Conservation (phyloP, 2,113 vertebrate species). For the Passer domesticus region DNA sequence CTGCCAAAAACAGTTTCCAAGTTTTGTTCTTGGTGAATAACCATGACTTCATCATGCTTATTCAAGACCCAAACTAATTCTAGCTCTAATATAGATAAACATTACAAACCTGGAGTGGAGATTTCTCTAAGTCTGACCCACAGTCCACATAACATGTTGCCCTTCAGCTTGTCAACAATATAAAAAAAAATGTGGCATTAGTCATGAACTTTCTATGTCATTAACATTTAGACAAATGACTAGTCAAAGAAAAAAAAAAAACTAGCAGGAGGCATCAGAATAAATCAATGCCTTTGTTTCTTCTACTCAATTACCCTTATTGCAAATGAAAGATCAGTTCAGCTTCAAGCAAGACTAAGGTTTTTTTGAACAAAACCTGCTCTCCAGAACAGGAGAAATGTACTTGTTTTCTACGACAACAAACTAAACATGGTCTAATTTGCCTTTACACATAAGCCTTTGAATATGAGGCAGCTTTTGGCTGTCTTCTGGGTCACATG, state of each 20-base stretch:
- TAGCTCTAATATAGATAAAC: not conserved
- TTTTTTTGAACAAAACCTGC: not conserved
- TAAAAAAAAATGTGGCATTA: not conserved
- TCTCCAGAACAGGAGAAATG: not conserved
- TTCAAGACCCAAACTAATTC: not conserved
- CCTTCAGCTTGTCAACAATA: not conserved
- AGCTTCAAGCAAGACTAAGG: not conserved
- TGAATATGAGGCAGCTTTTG: not conserved
- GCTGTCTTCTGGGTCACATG: conserved; percentile 24
- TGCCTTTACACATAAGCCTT: not conserved
- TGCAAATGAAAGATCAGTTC: not conserved
- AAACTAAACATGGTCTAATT: not conserved
- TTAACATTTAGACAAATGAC: not conserved
- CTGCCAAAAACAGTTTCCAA: not conserved
- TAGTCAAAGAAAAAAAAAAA: not conserved
- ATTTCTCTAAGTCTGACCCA: not conserved
- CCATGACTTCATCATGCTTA: not conserved
- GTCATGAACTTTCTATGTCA: not conserved
- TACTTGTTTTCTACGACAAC: not conserved
- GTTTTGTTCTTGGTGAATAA: not conserved
- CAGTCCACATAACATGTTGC: not conserved
- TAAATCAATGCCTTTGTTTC: not conserved
- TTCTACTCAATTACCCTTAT: not conserved
- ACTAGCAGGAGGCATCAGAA: not conserved
- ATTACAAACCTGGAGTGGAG: not conserved